Percentiles rank a stretch among this genome's conserved stretches.
phyloP scores from a whole-genome alignment of 1,140 invertebrate genomes.

The Panagrolaimus sp. region DNA sequence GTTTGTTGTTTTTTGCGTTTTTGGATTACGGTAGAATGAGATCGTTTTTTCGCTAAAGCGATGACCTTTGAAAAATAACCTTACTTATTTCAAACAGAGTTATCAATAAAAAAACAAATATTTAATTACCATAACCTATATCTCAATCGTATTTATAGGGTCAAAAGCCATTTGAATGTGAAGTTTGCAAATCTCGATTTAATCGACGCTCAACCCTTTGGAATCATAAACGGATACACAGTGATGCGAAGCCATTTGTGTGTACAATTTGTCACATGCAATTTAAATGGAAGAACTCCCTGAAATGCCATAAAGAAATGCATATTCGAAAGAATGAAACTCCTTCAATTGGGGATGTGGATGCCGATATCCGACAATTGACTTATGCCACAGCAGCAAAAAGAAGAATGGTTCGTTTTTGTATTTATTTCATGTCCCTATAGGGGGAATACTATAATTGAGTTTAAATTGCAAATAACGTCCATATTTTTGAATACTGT shows the following conservation, averaged over 20 bases:
- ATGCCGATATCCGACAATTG: slow-evolving; percentile 50
- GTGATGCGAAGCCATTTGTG: slow-evolving; percentile 56
- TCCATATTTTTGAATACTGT: too few relatives aligned
- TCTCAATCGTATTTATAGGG: slow-evolving; percentile 15
- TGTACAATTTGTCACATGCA: slow-evolving; percentile 59
- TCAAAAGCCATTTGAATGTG: slow-evolving; percentile 42
- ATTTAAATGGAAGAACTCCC: slow-evolving; percentile 59
- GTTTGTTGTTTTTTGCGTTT: too few relatives aligned
- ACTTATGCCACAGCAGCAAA: slow-evolving; percentile 59
- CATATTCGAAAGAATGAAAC: slow-evolving; percentile 56
- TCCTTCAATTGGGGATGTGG: slow-evolving; percentile 19
- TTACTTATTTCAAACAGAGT: too few relatives aligned
- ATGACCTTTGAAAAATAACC: too few relatives aligned
- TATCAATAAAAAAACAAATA: too few relatives aligned
- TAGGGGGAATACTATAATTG: too few relatives aligned
- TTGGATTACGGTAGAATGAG: too few relatives aligned
- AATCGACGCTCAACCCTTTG: slow-evolving; percentile 58
- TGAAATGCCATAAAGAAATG: slow-evolving; percentile 59
- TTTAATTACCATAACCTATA: too few relatives aligned
- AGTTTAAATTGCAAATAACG: too few relatives aligned
- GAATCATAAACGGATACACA: slow-evolving; percentile 59
- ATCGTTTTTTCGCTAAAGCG: too few relatives aligned
- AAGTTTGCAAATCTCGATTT: slow-evolving; percentile 55
- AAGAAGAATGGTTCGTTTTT: slow-evolving; percentile 41
- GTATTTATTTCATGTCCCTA: too few relatives aligned